These are phyloP conservation scores for Protobothrops mucrosquamatus DNA, from an alignment of 2,113 vertebrate genomes.

Conservation along the genomic window DNA sequence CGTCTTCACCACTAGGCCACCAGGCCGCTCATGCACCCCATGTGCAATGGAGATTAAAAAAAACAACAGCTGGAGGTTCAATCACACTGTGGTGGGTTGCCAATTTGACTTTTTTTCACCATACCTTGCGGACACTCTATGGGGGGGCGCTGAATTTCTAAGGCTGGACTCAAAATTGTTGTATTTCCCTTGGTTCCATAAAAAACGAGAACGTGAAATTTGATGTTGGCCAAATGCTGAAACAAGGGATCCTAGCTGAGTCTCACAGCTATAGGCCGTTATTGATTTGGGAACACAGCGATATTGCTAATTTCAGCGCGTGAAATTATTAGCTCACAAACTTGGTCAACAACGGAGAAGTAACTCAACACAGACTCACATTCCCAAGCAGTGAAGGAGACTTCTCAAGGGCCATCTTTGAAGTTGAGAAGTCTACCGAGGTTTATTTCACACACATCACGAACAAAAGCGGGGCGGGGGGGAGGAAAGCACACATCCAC, in stretches of 20 bases:
- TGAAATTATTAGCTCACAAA: not conserved
- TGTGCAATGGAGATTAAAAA: not conserved
- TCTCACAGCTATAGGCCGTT: not conserved
- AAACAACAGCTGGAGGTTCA: not conserved
- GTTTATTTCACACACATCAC: not conserved
- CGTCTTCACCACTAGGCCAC: no score
- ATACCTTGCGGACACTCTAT: not conserved
- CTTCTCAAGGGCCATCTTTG: not conserved
- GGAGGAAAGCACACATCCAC: not conserved
- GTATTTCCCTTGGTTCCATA: not conserved
- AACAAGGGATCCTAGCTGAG: not conserved
- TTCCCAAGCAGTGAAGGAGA: not conserved
- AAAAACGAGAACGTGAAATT: not conserved
- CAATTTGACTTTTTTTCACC: not conserved
- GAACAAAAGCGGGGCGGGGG: not conserved
- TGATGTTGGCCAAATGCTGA: not conserved
- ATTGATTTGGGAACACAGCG: not conserved
- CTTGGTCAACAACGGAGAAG: not conserved
- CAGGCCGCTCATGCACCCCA: not conserved
- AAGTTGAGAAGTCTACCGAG: not conserved
- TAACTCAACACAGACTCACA: not conserved
- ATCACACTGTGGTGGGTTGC: not conserved
- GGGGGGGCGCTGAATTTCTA: not conserved
- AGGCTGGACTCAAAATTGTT: not conserved
- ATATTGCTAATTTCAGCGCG: not conserved